phyloP scores from a whole-genome alignment of 2,888 invertebrate genomes.

The Ligdia adustata region DNA sequence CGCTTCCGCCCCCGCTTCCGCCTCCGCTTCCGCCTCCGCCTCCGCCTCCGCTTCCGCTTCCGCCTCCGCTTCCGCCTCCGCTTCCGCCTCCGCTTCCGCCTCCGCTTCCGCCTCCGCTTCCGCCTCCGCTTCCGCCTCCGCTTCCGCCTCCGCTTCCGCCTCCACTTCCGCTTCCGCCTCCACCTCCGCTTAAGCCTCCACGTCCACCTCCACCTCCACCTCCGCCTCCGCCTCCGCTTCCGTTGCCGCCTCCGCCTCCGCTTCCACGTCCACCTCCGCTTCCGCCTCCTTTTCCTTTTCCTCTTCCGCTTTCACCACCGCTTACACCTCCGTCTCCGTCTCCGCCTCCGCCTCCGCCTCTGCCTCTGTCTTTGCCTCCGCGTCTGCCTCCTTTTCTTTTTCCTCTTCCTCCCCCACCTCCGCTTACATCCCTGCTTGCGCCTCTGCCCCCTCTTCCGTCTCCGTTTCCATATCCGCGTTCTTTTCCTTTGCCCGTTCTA shows the following conservation, averaged over 20 bases:
- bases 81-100: not conserved
- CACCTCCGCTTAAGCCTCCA: not conserved
- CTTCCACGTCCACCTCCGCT: not conserved
- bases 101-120: not conserved
- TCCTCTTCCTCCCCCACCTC: not conserved
- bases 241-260: not conserved
- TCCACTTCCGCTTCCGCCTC: not conserved
- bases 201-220: not conserved
- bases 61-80: not conserved
- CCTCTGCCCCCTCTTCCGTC: not conserved
- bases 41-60: not conserved
- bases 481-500: not conserved
- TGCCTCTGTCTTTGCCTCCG: not conserved
- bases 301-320: not conserved
- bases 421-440: not conserved
- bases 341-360: not conserved
- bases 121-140: not conserved
- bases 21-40: not conserved
- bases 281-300: not conserved
- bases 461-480: not conserved
- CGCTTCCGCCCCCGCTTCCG: not conserved
- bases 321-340: not conserved
- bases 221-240: not conserved
- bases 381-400: not conserved
- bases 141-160: not conserved